These are phyloP conservation scores for Atherinosoma microstoma DNA, from an alignment of 2,797 vertebrate species.

Conservation along the genomic window DNA sequence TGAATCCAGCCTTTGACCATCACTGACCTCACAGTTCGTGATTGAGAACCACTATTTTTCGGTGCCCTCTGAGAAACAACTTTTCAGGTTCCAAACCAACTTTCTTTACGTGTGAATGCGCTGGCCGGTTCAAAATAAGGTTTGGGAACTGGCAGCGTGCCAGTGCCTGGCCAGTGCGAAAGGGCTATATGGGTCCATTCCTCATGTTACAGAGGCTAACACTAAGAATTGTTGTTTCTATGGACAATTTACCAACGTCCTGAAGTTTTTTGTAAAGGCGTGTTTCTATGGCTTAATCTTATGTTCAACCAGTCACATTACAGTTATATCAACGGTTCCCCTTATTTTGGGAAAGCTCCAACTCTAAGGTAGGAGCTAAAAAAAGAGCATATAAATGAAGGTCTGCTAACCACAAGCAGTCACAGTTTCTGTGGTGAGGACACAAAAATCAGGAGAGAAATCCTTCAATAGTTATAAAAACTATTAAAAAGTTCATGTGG, in stretches of 20 bases:
- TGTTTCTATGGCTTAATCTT: neutral
- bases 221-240: neutral
- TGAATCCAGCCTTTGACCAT: too few relatives aligned
- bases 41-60: too few relatives aligned
- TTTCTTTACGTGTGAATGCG: too few relatives aligned
- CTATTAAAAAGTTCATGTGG: conserved; percentile 1
- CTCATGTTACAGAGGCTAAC: too few relatives aligned
- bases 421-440: neutral
- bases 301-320: neutral
- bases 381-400: neutral
- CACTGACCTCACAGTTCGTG: too few relatives aligned
- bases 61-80: too few relatives aligned
- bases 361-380: neutral
- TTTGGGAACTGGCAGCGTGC: too few relatives aligned
- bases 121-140: too few relatives aligned
- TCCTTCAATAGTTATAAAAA: neutral
- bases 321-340: neutral
- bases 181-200: too few relatives aligned
- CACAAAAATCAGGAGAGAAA: neutral
- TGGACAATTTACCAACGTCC: neutral
- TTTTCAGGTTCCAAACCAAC: too few relatives aligned
- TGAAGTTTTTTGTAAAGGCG: neutral
- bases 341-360: neutral
- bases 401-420: neutral
- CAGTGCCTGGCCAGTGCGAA: too few relatives aligned